Percentiles rank a stretch among this genome's conserved stretches.
Evolutionary conservation across 2,888 invertebrate species (phyloP).

Genomic region (Belgica antarctica): DNA sequence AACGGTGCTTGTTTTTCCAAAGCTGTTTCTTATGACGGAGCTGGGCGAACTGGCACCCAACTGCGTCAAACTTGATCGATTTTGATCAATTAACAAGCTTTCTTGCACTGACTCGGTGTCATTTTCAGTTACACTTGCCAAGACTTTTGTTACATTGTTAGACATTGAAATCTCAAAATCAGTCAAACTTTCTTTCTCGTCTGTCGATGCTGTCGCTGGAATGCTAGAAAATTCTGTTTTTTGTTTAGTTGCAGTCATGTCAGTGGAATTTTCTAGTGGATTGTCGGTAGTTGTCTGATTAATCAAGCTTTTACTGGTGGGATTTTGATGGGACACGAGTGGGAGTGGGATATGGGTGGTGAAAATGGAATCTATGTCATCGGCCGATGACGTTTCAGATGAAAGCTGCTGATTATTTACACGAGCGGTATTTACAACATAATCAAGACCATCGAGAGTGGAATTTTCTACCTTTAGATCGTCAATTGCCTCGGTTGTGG

Average conservation of each 20-base stretch:
- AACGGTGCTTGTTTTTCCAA: constrained; percentile 19
- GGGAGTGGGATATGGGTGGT: constrained; percentile 45
- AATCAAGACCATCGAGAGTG: neutral
- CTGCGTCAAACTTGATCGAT: constrained; percentile 45
- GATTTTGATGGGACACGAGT: constrained; percentile 38
- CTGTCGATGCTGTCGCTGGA: constrained; percentile 26
- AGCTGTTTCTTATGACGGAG: constrained; percentile 9
- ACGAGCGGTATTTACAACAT: constrained; percentile 15
- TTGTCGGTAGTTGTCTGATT: constrained; percentile 1
- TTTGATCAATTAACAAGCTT: constrained; percentile 30
- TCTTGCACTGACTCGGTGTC: neutral
- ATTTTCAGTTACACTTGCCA: neutral
- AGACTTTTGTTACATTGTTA: neutral
- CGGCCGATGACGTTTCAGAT: constrained; percentile 21
- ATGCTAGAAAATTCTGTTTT: neutral
- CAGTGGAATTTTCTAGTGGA: constrained; percentile 8
- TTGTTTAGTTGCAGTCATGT: neutral
- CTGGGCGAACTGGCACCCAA: neutral
- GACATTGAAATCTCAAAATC: too few species aligned
- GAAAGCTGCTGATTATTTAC: constrained; percentile 44
- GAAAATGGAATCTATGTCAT: too few species aligned
- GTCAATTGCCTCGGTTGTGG: constrained; percentile 46
- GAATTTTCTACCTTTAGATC: constrained; percentile 13
- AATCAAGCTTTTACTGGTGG: neutral
- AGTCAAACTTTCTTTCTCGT: constrained; percentile 40